phyloP scores from a whole-genome alignment of 2,888 invertebrate genomes.

The Cerastoderma edule region DNA sequence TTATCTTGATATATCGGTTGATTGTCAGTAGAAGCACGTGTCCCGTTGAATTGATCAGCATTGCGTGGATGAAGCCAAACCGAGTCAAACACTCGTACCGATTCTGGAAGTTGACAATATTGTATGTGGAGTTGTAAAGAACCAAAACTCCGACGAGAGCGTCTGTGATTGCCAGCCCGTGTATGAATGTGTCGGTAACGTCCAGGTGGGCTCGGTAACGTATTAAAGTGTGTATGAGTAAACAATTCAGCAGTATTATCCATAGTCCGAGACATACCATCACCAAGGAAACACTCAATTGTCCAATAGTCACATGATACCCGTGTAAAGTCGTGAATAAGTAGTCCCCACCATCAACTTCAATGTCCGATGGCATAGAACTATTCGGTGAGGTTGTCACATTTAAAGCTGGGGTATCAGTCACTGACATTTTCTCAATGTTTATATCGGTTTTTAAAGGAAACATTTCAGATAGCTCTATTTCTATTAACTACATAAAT shows the following conservation, averaged over 20 bases:
- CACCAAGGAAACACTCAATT: slow-evolving; percentile 47
- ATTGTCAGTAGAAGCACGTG: slow-evolving; percentile 62
- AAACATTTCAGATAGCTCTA: background rate
- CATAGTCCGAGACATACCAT: slow-evolving; percentile 54
- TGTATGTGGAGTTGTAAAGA: slow-evolving; percentile 67
- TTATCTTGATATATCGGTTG: slow-evolving; percentile 68
- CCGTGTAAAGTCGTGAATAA: slow-evolving; percentile 58
- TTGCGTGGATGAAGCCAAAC: slow-evolving; percentile 59
- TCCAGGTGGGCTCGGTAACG: slow-evolving; percentile 47
- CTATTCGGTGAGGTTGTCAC: slow-evolving; percentile 1
- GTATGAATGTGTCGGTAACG: slow-evolving; percentile 61
- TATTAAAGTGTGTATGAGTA: slow-evolving; percentile 60
- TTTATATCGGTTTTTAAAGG: background rate
- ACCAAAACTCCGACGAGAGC: slow-evolving; percentile 65
- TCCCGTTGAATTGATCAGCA: slow-evolving; percentile 61
- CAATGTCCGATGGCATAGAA: background rate
- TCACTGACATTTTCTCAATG: background rate
- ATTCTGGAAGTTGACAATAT: slow-evolving; percentile 70
- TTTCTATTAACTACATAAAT: background rate
- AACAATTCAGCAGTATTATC: slow-evolving; percentile 60
- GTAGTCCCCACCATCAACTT: slow-evolving; percentile 16
- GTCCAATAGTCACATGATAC: slow-evolving; percentile 57
- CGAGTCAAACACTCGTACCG: slow-evolving; percentile 62
- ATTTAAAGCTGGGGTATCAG: slow-evolving; percentile 15
- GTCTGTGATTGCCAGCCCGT: slow-evolving; percentile 68